Evolutionary conservation across 2,888 invertebrate genomes (phyloP), one percentile per base, ranked within the genome.

Genomic region (Lasius fuliginosus): DNA sequence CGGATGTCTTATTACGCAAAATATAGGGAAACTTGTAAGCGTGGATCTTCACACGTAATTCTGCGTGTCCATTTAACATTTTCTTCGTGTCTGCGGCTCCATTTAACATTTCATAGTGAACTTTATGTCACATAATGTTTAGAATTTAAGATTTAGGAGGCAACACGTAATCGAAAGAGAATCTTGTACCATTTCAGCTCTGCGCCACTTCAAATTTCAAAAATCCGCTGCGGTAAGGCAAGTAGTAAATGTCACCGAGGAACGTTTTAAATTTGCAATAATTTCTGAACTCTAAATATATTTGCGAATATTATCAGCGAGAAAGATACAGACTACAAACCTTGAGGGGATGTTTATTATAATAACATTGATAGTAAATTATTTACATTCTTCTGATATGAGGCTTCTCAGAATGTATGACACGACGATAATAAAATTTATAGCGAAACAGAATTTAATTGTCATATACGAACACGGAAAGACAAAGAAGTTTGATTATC

Each of bases 1-100:
- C 23, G 58, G 15, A 69, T 60, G 2, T 53, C n/a, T 60, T 36
- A 62, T 88, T 88, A 65, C 83, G 69, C 88, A 88, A 88, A 69
- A 46, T n/a, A 58, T 42, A n/a, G 6, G n/a, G 2, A 53, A 53
- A 53, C 8, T 53, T n/a, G n/a, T 53, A 18, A n/a, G 2, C 49
- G 8, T 53, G 8, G n/a, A 53, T 53, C n/a, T 53, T n/a, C 49
- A 53, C 46, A 1, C 18, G 60, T 23, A 62, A 71, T 71, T 49
- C 11, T 23, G 23, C 18, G 11, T 27, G 33, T 73, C 12, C 1
- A 49, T 23, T n/a, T 33, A 0, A 4, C 27, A 18, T 12, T 6
- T 46, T 23, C 23, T 23, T 0, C 23, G 23, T 40, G 53, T 27
- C 12, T 6, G 65, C 5, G 12, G 36, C 23, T 73, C 12, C 1